Evolutionary conservation across 2,113 vertebrate species (phyloP).

Genomic region (Cryptomyrus ogoouensis): DNA sequence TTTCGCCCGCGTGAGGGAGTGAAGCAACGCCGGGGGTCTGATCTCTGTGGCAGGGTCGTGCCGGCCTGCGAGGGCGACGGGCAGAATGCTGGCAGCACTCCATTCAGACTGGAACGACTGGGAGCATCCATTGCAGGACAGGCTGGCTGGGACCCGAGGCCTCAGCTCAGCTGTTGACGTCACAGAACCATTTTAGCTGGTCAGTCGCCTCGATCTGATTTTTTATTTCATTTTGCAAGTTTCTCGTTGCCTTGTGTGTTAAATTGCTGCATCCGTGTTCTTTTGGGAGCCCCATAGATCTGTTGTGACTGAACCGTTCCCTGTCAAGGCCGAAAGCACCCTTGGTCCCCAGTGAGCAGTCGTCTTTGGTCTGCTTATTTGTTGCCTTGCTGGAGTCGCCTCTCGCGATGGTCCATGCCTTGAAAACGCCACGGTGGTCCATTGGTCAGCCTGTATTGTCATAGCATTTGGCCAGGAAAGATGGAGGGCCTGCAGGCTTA

Average conservation of each 20-base stretch:
- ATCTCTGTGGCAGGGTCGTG: background rate
- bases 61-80: background rate
- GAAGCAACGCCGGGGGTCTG: background rate
- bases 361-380: background rate
- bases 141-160: background rate
- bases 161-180: background rate
- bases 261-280: background rate
- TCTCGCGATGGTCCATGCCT: background rate
- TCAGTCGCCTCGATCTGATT: background rate
- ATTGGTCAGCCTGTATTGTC: background rate
- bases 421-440: background rate
- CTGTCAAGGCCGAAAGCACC: background rate
- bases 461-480: background rate
- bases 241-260: background rate
- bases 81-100: background rate
- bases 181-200: background rate
- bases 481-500: background rate
- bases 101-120: background rate
- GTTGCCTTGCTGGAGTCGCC: no score
- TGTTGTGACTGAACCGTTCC: background rate
- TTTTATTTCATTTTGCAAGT: background rate
- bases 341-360: background rate
- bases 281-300: background rate
- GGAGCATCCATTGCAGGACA: background rate
- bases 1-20: background rate